Base-by-base conservation (phyloP, 2,888 invertebrate genomes). In the Mimumesa dahlbomi region DNA sequence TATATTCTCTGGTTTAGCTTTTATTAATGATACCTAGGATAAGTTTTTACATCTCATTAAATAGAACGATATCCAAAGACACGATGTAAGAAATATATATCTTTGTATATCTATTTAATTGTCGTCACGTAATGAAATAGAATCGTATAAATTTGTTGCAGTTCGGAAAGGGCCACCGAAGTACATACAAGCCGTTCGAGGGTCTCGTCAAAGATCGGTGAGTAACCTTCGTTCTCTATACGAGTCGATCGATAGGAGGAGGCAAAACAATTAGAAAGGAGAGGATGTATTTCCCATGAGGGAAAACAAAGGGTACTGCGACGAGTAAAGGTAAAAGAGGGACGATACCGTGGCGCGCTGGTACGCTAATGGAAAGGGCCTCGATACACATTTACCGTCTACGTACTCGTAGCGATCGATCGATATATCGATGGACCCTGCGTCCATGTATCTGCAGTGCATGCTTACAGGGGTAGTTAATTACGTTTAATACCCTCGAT, bases 401-500 rank as follows among this genome's bases (percentile, higher is more conserved):
- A 63, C 71, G 59, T 63, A 63, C 72, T 74, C 70, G 66, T 63
- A 57, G 59, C 66, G 63, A 76, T 83, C 83, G 85, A 87, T 87
- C 84, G 85, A 83, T 83, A 84, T 82, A 85, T 86, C 86, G 84
- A 84, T 87, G 80, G 81, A 65, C 73, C 74, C 78, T 63, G 42
- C 56, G 65, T 58, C 21, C 69, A 56, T 81, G 77, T 77, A 69
- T 79, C 79, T 48, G 53, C 56, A 43, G 61, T 57, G 62, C 71
- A 68, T 67, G 82, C 82, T 84, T 84, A 85, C 82, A 85, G 79
- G 82, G 82, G 78, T 82, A 77, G 84, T 83, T 87, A 86, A 87
- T 87, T 87, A 87, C 86, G 85, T 87, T 87, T 87, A 87, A 87
- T 87, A 86, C 82, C 84, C 80, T 82, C 79, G 84, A 82, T 86